Base-by-base conservation (phyloP, 2,797 vertebrate species). In the Danionella dracula region DNA sequence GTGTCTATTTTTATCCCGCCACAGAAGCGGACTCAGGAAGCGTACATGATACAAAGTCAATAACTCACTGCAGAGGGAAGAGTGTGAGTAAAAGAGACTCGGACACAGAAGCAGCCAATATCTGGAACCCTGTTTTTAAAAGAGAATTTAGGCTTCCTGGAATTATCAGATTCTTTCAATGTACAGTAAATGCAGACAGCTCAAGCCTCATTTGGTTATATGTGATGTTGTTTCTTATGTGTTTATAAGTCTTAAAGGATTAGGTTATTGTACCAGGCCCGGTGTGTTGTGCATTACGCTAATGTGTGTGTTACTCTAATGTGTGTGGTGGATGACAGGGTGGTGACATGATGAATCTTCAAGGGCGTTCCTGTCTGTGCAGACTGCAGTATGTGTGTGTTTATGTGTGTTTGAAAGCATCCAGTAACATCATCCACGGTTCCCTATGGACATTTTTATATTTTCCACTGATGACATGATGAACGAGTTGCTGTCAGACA, bases 1-100 rank as follows among this genome's bases (percentile, higher is more conserved):
- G 81, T 75, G 81, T 79, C 85, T 87, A 84, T 89, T 85, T 86
- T 83, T 89, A 85, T 80, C 75, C 32, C 73, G 71, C 77, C 78
- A 77, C 75, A 83, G 66, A 64, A 70, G 59, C 57, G n/a, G 42
- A 42, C 77, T 81, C 78, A 83, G 38, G 31, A 55, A 85, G 83
- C 11, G 21, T 69, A 82, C 73, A 77, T 79, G 76, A 83, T 76
- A 71, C 80, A 77, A 75, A 85, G 86, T 87, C 85, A 86, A 86
- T 86, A 85, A 55, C 70, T 81, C 76, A 66, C 74, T 76, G 58
- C 17, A 68, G 77, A 77, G 44, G 44, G 58, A 81, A 84, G 86
- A 81, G 81, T 76, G 72, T 78, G 54, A 35, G 42, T 57, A 49
- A 67, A 82, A 85, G 80, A 76, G 58, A 68, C 76, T 74, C 72